Evolutionary conservation across 1,140 invertebrate species (phyloP).

Genomic region (Phortica variegata): DNA sequence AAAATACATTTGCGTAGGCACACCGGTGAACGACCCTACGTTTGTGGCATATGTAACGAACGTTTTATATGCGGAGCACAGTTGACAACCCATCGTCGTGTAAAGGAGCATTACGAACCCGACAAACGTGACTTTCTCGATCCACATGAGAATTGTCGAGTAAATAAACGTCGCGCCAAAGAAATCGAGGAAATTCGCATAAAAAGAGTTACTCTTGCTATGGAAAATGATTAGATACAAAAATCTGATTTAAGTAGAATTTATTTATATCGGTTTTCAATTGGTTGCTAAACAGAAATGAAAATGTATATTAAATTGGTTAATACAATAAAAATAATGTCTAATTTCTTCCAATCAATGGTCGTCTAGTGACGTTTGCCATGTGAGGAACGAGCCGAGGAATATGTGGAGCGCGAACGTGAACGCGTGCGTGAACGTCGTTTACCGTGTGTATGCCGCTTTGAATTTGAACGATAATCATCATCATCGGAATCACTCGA

Average conservation of each 20-base stretch:
- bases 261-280: no score
- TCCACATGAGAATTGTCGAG: conserved; percentile 30
- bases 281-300: no score
- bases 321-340: no score
- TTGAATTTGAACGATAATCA: conserved; percentile 18
- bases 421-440: conserved; percentile 12
- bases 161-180: conserved; percentile 25
- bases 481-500: conserved; percentile 33
- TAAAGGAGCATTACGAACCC: conserved; percentile 22
- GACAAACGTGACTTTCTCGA: conserved; percentile 9
- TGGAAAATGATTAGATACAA: no score
- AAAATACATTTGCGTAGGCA: conserved; percentile 61
- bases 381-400: conserved; percentile 29
- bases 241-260: no score
- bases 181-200: conserved; percentile 36
- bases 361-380: conserved; percentile 38
- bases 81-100: conserved; percentile 34
- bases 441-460: conserved; percentile 16
- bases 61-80: conserved; percentile 42
- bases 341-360: no score
- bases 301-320: no score
- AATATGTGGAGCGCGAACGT: conserved; percentile 36
- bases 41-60: conserved; percentile 36
- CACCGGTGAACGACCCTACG: conserved; percentile 61
- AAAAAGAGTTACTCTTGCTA: no score